Conservation (phyloP, 2,888 invertebrate genomes). For the Slavum lentiscoides region DNA sequence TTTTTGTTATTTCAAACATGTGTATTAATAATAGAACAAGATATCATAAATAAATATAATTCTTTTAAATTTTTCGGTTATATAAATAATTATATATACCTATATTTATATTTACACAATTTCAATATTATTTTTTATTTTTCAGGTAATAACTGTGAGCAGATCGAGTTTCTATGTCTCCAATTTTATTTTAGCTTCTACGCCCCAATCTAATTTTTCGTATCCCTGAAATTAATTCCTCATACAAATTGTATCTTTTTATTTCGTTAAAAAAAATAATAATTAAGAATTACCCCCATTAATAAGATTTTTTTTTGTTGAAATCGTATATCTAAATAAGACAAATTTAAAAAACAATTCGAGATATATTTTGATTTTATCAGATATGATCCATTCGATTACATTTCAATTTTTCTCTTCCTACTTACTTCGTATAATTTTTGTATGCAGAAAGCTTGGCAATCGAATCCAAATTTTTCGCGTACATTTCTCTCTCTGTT, state of each 20-base stretch:
- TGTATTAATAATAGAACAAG: background rate
- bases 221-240: background rate
- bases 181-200: constrained; percentile 33
- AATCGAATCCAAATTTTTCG: constrained; percentile 74
- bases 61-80: too few relatives aligned
- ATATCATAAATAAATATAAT: background rate
- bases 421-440: background rate
- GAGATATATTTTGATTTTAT: background rate
- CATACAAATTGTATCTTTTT: background rate
- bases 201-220: background rate
- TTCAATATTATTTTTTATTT: constrained; percentile 46
- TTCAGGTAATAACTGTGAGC: constrained; percentile 48
- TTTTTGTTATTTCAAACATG: background rate
- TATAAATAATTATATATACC: too few relatives aligned
- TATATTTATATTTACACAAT: constrained; percentile 7
- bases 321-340: too few relatives aligned
- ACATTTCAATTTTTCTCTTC: background rate
- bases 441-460: background rate
- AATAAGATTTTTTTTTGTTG: too few relatives aligned
- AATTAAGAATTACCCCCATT: background rate
- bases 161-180: constrained; percentile 37
- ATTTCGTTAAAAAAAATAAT: background rate
- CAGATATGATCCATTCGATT: background rate
- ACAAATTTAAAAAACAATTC: background rate
- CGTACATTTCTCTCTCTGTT: constrained; percentile 82